phyloP scores from a whole-genome alignment of 2,888 invertebrate genomes.

The Drosophila flavopinicola region DNA sequence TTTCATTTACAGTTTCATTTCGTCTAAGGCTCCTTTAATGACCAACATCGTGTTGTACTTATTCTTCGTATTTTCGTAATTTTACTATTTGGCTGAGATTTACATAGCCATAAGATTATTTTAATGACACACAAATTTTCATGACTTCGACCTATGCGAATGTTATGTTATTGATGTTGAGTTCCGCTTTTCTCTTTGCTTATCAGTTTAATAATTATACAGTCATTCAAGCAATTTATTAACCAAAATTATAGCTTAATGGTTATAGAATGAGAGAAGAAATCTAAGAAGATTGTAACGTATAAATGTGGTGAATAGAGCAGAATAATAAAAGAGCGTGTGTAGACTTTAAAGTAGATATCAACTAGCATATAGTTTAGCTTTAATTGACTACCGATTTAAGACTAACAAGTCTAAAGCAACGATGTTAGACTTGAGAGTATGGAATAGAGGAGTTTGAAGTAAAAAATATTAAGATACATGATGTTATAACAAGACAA shows the following conservation, averaged over 20 bases:
- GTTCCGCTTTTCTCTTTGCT: constrained; percentile 3
- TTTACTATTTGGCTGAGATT: constrained; percentile 51
- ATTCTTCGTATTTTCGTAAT: constrained; percentile 4
- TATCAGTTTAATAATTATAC: constrained; percentile 30
- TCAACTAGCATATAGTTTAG: too few relatives aligned
- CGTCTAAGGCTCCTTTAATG: constrained; percentile 41
- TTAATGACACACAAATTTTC: constrained; percentile 34
- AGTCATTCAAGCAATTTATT: constrained; percentile 10
- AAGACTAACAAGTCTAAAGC: neutral
- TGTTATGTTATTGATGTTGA: constrained; percentile 30
- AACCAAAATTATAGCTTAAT: neutral
- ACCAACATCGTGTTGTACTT: constrained; percentile 36
- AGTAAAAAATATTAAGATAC: too few relatives aligned
- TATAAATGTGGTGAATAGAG: too few relatives aligned
- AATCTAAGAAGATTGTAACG: too few relatives aligned
- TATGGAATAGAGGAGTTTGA: too few relatives aligned
- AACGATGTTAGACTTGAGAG: too few relatives aligned
- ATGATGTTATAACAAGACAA: too few relatives aligned
- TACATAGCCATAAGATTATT: constrained; percentile 49
- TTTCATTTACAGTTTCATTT: constrained; percentile 55
- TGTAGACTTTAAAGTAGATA: too few relatives aligned
- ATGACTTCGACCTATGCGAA: constrained; percentile 8
- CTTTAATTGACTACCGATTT: too few relatives aligned
- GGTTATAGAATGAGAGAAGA: too few relatives aligned
- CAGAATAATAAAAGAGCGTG: too few relatives aligned